Evolutionary conservation across 2,888 invertebrate species (phyloP), one percentile per base, ranked within the genome.

Genomic region (Flexamia atlantica): DNA sequence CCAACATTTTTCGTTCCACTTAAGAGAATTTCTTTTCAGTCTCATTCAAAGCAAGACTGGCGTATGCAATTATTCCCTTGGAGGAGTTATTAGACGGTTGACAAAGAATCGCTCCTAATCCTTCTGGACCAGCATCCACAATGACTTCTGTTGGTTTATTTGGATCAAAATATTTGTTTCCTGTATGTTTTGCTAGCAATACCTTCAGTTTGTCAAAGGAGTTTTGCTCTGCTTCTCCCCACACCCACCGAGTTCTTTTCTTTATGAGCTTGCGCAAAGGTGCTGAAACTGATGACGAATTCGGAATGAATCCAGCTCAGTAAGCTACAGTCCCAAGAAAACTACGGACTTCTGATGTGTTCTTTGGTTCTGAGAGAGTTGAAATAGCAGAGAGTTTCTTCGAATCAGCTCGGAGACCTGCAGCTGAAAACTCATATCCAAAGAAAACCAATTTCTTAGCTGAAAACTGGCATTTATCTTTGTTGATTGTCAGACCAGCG

Each of bases 81-180:
- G n/a, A n/a, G n/a, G n/a, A n/a, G n/a, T n/a, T 9, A 5, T 30
- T 17, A 3, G 5, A 12, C 7, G 5, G 32, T 32, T 68, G 14
- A 17, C 68, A 5, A 3, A 68, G n/a, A 30, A 68, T n/a, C 3
- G 68, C 68, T 5, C 68, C 68, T 14, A 68, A 12, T 32, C 68
- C 68, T 14, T 68, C 32, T 28, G 68, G 68, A 5, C 68, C 28
- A n/a, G 32, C 68, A 68, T 68, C 68, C 4, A 68, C 28, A 30
- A 68, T 23, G 1, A 68, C 5, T 3, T 68, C 12, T 9, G 68
- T 68, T 1, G 30, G 10, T 68, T 68, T 28, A 17, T 68, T 32
- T 5, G 32, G 5, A 32, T 68, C 68, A 30, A 68, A 68, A 14
- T 68, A 68, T 7, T 10, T 2, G 20, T 53, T 53, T 53, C 23